Evolutionary conservation across 2,113 vertebrate species (phyloP), one percentile per base, ranked within the genome.

Genomic region (Microcebus tavaratra): DNA sequence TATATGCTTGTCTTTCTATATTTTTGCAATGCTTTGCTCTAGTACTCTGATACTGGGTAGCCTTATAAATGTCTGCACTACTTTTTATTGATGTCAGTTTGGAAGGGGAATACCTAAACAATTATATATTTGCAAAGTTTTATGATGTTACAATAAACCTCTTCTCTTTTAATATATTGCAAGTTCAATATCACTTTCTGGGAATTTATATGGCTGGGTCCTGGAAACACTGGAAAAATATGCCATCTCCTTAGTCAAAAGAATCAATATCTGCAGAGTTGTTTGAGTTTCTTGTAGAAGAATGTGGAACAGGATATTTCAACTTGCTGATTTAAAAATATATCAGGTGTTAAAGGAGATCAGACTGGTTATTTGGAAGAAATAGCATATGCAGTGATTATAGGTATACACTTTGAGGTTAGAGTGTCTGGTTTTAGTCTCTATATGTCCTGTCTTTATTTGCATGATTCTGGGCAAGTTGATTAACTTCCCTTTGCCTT

Each of bases 21-120:
- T 82, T 76, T 91, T 86, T 78, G 31, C 31, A 89, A 84, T 36
- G 55, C 3, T 36, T 67, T 61, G 3, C 36, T 36, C 31, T 73
- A 11, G 59, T 34, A 1, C n/a, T 78, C 11, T 82, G 4, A 17
- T 31, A 3, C 13, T 8, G 8, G 17, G 4, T 61, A 80, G 7
- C 10, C 34, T 8, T 39, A 48, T 68, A 91, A 80, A 84, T 61
- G 1, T 36, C 57, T 65, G 5, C 7, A 27, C 27, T 88, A 27
- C 14, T 65, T 94, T 96, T 36, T 68, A 94, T 20, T 75, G 61
- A 78, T 92, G 29, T 68, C 45, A 42, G 7, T 75, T 89, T 93
- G 45, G 8, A 78, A 81, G 57, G 8, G 3, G 3, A 23, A 15
- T 91, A 67, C 79, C 20, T 88, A 78, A 97, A 85, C 61, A 1